phyloP scores from a whole-genome alignment of 2,888 invertebrate genomes.

The Osedax frankpressi region DNA sequence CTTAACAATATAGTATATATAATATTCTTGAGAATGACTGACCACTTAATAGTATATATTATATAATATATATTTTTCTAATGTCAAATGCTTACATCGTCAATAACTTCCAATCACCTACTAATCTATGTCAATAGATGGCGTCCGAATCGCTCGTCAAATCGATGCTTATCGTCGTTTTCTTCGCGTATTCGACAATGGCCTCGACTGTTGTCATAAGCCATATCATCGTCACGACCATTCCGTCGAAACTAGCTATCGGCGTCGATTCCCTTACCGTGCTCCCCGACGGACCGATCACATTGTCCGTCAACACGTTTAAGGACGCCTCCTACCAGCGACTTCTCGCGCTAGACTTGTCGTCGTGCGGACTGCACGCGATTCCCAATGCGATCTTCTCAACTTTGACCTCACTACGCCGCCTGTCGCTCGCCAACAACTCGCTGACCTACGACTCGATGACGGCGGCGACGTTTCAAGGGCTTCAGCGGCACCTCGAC shows the following conservation, averaged over 20 bases:
- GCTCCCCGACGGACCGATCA: not conserved
- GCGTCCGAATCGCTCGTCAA: too few relatives aligned
- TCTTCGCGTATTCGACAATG: too few relatives aligned
- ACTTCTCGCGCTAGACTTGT: not conserved
- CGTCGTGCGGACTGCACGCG: not conserved
- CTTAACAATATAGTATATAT: too few relatives aligned
- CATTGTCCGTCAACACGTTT: not conserved
- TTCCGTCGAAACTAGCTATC: not conserved
- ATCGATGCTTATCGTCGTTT: too few relatives aligned
- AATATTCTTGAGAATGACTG: too few relatives aligned
- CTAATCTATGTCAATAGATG: too few relatives aligned
- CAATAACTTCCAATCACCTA: too few relatives aligned
- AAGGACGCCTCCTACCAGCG: not conserved
- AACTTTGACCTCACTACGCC: not conserved
- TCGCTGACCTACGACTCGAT: not conserved
- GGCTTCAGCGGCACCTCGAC: not conserved
- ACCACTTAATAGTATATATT: too few relatives aligned
- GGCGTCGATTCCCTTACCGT: not conserved
- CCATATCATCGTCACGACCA: not conserved
- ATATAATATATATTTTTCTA: too few relatives aligned
- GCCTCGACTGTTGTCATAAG: too few relatives aligned
- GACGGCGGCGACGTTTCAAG: not conserved
- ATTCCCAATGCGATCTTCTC: not conserved
- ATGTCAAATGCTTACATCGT: too few relatives aligned
- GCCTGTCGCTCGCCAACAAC: not conserved